A percentile compares a stretch with the other conserved stretches of the same genome.
phyloP scores from a whole-genome alignment of 2,797 vertebrate species.

The Sus cebifrons region DNA sequence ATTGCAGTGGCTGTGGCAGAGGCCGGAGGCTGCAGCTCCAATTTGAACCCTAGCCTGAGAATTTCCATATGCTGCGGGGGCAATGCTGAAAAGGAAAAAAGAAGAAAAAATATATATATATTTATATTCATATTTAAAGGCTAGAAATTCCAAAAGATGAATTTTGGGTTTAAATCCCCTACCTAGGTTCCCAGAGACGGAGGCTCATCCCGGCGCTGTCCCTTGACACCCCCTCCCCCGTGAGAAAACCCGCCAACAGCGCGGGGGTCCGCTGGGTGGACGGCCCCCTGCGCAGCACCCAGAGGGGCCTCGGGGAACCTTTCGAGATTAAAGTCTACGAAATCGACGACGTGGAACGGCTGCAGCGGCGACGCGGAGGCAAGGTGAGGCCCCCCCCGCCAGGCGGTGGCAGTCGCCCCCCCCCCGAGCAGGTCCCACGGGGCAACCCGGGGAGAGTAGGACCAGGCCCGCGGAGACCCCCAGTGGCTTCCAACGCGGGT shows the following conservation, averaged over 20 bases:
- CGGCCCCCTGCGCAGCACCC: slow-evolving; percentile 94
- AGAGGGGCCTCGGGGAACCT: slow-evolving; percentile 94
- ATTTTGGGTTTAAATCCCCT: not conserved
- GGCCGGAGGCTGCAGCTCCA: no score
- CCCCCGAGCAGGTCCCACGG: not conserved
- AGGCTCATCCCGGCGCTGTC: slow-evolving; percentile 95
- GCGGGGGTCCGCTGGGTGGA: slow-evolving; percentile 94
- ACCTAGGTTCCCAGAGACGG: slow-evolving; percentile 93
- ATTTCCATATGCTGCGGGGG: no score
- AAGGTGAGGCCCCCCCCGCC: slow-evolving; percentile 89
- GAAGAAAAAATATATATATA: no score
- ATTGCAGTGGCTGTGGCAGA: no score
- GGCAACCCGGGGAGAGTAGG: not conserved
- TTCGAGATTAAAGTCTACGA: slow-evolving; percentile 98
- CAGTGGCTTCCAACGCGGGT: rapidly evolving
- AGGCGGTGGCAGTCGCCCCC: rapidly evolving
- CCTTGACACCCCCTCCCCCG: slow-evolving; percentile 92
- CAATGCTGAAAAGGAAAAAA: no score
- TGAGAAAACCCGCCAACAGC: slow-evolving; percentile 92
- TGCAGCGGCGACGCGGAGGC: slow-evolving; percentile 94
- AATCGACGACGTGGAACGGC: slow-evolving; percentile 95
- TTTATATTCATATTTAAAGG: not conserved
- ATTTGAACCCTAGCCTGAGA: no score
- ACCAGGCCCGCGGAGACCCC: rapidly evolving
- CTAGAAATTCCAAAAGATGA: not conserved